Percentiles rank a stretch among this genome's conserved stretches.
phyloP scores from a whole-genome alignment of 2,797 vertebrate genomes.

The Agapornis canus region DNA sequence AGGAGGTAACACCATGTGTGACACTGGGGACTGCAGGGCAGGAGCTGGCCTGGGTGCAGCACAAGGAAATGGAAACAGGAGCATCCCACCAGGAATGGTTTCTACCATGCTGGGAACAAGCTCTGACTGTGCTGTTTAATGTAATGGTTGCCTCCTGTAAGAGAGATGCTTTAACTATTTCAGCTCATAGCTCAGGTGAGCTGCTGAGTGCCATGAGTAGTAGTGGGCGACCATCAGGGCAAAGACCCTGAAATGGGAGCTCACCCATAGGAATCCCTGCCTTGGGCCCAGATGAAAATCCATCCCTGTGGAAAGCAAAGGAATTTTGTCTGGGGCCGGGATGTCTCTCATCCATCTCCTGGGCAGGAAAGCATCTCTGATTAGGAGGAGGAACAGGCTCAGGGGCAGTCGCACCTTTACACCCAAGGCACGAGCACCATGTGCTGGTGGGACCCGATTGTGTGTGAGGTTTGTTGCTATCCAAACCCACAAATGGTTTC shows the following conservation, averaged over 20 bases:
- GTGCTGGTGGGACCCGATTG: rapidly evolving
- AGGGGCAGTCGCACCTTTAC: neutral
- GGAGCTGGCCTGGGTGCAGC: neutral
- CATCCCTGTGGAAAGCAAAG: neutral
- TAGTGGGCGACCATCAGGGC: neutral
- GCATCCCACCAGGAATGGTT: neutral
- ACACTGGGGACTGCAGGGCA: neutral
- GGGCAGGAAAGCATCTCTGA: neutral
- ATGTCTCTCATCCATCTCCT: neutral
- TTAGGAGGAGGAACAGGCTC: neutral
- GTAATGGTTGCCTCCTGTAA: neutral
- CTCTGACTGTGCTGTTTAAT: neutral
- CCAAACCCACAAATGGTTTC: neutral
- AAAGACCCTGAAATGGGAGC: neutral
- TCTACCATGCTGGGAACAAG: neutral
- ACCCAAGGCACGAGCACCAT: rapidly evolving
- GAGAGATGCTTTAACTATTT: neutral
- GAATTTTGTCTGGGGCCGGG: neutral
- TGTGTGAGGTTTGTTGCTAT: neutral
- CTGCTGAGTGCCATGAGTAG: neutral
- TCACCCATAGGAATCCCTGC: neutral
- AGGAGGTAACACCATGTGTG: neutral
- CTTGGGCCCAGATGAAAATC: neutral
- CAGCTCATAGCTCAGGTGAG: neutral
- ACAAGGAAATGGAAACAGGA: neutral